Evolutionary conservation across 2,888 invertebrate species (phyloP), one percentile per base, ranked within the genome.

Genomic region (Smittia sp.): DNA sequence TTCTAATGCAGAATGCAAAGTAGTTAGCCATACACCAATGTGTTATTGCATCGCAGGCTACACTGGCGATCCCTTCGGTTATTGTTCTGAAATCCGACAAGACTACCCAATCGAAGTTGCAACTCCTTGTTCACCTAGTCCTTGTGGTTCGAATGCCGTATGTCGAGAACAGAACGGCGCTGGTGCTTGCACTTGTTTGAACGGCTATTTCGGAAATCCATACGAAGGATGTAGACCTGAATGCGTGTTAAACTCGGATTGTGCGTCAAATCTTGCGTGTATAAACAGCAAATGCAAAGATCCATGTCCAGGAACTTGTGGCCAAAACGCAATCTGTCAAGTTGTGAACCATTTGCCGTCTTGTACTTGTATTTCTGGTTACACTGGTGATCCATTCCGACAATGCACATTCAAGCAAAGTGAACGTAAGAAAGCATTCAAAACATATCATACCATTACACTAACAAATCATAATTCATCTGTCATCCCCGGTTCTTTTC

Each of bases 121-220:
- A 78, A 85, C 87, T 39, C 85, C 87, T 20, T 95, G 94, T 79
- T 87, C 90, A 9, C 95, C 95, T 0, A 95, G 95, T 79, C 90
- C 90, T 78, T 94, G 94, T 78, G 95, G 94, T 67, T 84, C 87
- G 1, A 89, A 93, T 79, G 89, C 95, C 3, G 90, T 92, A 77
- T 96, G 96, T 80, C 85, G 85, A 75, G 92, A 95, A 9, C 84
- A 87, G 72, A 89, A 92, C 80, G 95, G 96, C 80, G 91, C 92
- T 81, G 93, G 94, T 15, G 89, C 91, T 15, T 96, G 95, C 80
- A 89, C 86, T 78, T 96, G 95, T 80, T 86, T 87, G 78, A 86
- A 89, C 41, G 93, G 93, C 68, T 94, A 88, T 81, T 92, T 92
- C 52, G 95, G 94, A 79, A 93, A 93, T 81, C 92, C 94, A 20